Base-by-base conservation (phyloP, 2,113 vertebrate species). In the Mustela lutreola region DNA sequence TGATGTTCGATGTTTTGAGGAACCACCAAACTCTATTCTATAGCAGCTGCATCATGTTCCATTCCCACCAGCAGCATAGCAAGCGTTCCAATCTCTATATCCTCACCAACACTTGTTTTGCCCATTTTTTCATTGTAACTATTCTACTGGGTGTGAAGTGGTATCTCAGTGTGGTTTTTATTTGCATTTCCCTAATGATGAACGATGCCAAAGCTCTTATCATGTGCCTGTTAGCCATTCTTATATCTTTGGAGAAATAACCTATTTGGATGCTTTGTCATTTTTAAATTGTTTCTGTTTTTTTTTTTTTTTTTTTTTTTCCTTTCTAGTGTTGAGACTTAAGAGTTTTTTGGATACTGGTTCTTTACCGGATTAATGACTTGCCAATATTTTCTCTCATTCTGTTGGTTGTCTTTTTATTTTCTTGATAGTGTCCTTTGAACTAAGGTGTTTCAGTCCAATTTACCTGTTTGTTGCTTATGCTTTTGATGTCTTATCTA, bases 401-500 rank as follows among this genome's bases (percentile, higher is more conserved):
- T 94, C 65, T 82, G 31, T 56, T 24, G 19, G 63, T 16, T 86
- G 12, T 86, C 70, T 26, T 87, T 91, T 87, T 14, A 91, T 10
- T 82, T 67, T 76, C 48, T 94, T 82, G 31, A 71, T 31, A n/a
- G 39, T n/a, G 1, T 86, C 28, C 48, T 73, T 36, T 97, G 79
- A 89, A 89, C 79, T 87, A 89, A 53, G 15, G 42, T 21, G 78
- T 92, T 88, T 58, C 53, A 82, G 42, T 84, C 26, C 53, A 82
- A 15, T 63, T 75, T 86, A 76, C 8, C 26, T 95, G 75, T 71
- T 71, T 39, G 39, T 58, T 88, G 24, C 58, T 84, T 88, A 79
- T 79, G 53, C 19, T 89, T 89, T 63, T 95, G 18, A 45, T 63
- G 42, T 88, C 45, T 36, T 75, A 53, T n/a, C 56, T 97, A 92